These are phyloP conservation scores for Zoanthus gigantus DNA, from an alignment of 92 coral and sea anemone species.

Conservation along the genomic window DNA sequence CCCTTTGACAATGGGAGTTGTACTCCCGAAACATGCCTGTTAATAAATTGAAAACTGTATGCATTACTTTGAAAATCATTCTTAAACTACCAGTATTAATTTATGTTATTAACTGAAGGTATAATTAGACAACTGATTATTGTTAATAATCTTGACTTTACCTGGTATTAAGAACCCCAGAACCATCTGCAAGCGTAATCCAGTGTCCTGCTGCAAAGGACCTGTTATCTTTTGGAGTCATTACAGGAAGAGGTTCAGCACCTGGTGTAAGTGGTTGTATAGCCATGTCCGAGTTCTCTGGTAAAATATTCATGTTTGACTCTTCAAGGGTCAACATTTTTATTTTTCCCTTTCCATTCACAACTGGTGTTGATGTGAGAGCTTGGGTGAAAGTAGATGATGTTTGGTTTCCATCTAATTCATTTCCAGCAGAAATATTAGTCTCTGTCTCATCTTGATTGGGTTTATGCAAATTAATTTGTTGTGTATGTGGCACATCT, in stretches of 20 bases:
- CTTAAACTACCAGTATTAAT: no score
- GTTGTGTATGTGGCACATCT: background rate
- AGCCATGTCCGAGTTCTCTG: background rate
- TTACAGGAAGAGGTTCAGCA: conserved; percentile 39
- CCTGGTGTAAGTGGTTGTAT: conserved; percentile 8
- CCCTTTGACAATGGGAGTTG: no score
- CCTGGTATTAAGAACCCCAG: conserved; percentile 96
- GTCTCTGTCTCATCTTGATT: background rate
- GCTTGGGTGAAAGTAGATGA: conserved; percentile 35
- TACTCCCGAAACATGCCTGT: no score
- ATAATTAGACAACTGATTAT: background rate
- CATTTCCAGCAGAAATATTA: background rate
- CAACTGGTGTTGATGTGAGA: conserved; percentile 80
- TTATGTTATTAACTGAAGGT: background rate
- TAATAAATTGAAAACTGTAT: no score
- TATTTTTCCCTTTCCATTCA: conserved; percentile 56
- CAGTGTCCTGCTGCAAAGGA: conserved; percentile 76
- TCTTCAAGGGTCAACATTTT: conserved; percentile 58
- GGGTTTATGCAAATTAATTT: background rate
- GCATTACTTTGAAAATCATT: no score
- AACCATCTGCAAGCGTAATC: conserved; percentile 92
- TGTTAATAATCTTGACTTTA: background rate
- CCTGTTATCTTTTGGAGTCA: conserved; percentile 68
- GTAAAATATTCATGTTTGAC: conserved; percentile 24
- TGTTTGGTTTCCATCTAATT: background rate